Base-by-base conservation (phyloP, 2,888 invertebrate species). In the Tipula confusa region DNA sequence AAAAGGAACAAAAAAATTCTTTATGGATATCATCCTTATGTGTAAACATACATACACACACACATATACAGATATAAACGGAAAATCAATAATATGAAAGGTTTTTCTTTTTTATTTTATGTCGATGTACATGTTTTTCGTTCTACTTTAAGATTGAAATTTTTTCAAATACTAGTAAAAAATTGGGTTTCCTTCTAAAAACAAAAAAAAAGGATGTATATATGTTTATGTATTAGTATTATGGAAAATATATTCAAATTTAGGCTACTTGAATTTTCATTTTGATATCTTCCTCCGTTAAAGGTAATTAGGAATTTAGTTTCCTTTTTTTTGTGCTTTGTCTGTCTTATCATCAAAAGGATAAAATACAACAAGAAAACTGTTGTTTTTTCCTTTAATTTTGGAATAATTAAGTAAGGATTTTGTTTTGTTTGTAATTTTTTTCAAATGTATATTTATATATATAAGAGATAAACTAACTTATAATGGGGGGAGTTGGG, bases 211-310 rank as follows among this genome's bases (percentile, higher is more conserved):
- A 9, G 24, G 24, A 24, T 64, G 24, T 11, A 64, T 7, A 64
- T 64, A 38, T 64, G 24, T 64, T 64, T 64, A 24, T 64, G 64
- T 43, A 43, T 43, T 43, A 15, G 2, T 15, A 15, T 64, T 64
- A 64, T 64, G 64, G 64, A 64, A 64, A 64, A 64, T 3, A 64
- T 64, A 64, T 64, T 64, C 64, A 64, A 64, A 64, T 64, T 64
- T 64, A 64, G 64, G 64, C 64, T 64, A 64, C 64, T 64, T 64
- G 64, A 64, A 64, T 64, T 64, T 64, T 64, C 64, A 64, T 64
- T 64, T 64, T 64, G 64, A 64, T 64, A 64, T 64, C 64, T n/a
- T 64, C 24, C 24, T 64, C 64, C 64, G 64, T 64, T 64, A 64
- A 64, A 64, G 64, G 64, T 64, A 64, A 64, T 64, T 64, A 64